Base-by-base conservation (phyloP, 2,888 invertebrate genomes). In the Pollenia angustigena region DNA sequence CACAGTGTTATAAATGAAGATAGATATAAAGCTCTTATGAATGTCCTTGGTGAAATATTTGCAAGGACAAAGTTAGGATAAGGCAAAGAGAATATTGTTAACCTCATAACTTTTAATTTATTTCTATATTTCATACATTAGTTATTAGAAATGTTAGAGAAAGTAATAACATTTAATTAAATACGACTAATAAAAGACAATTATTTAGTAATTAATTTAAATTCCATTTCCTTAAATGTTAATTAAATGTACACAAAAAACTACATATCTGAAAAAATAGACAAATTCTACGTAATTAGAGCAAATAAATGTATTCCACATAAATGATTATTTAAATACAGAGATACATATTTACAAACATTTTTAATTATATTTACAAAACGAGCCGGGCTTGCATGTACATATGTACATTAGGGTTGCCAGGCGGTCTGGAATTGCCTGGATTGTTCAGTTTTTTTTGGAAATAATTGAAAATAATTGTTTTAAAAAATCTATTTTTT, bases 131-230 rank as follows among this genome's bases (percentile, higher is more conserved):
- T 32, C 32, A 32, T 32, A 32, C 32, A 6, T 32, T 32, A 54
- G 44, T 66, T 74, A 50, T 32, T 52, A 62, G 4, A 1, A n/a
- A 42, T 23, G 23, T 16, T 16, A 42, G n/a, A 42, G 42, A 10
- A 44, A 12, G 16, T 46, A 54, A 81, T 64, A 40, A 71, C 14
- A 56, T 74, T 52, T 11, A 68, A 69, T 52, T 60, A 8, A 68
- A 75, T 76, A 14, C 18, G 40, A 68, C n/a, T 68, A 69, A 75
- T 82, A 75, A 44, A n/a, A 75, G 44, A 8, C 8, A 60, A 44
- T 75, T 68, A 23, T 44, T 32, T 9, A n/a, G 14, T 48, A 18
- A 82, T 76, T 58, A 52, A 76, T 62, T 69, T 54, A 44, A 52
- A 74, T 32, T 54, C 11, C 46, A 72, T 69, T 62, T 60, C 50